Base-by-base conservation (phyloP, 1,140 invertebrate genomes). In the Plodia interpunctella region DNA sequence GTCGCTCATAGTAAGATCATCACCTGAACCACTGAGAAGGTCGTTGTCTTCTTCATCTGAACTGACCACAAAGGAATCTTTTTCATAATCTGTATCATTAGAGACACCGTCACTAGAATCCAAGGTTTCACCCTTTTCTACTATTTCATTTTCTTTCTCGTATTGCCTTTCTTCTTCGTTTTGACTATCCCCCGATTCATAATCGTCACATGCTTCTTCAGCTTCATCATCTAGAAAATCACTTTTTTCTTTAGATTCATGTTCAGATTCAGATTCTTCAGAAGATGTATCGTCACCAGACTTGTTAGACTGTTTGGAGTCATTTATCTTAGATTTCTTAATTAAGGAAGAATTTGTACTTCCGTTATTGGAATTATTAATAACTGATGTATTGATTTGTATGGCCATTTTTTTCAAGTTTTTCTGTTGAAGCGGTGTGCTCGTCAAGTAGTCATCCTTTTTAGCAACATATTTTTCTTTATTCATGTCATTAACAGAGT, bases 171-270 rank as follows among this genome's bases (percentile, higher is more conserved):
- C 82, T 18, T 78, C 75, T 55, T 85, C 81, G 63, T 87, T 72
- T 68, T 69, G 75, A 61, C 87, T 90, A 25, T 88, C 84, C 18
- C 87, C 85, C 28, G 87, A 90, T 64, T 87, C 78, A 70, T 90
- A 90, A 62, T 79, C 71, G 60, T 88, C 78, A 61, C 76, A 71
- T 13, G 77, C 83, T 60, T 87, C 83, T 58, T 75, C 74, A 6
- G 81, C 83, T 71, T 88, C 81, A 55, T 85, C 67, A 65, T 84
- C 72, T 9, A 88, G 25, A 9, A 84, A 62, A 51, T 75, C 65
- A 63, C 57, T 77, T 59, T 64, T 67, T 57, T 72, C 59, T 55
- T 54, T 51, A 18, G 67, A 67, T 52, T 59, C 62, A 35, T 63
- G 49, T 54, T 61, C 52, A 0, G 70, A 71, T 58, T 83, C 74